A percentile compares a stretch with the other conserved stretches of the same genome.
Evolutionary conservation across 2,888 invertebrate genomes (phyloP).

Genomic region (Oxycera nigricornis): DNA sequence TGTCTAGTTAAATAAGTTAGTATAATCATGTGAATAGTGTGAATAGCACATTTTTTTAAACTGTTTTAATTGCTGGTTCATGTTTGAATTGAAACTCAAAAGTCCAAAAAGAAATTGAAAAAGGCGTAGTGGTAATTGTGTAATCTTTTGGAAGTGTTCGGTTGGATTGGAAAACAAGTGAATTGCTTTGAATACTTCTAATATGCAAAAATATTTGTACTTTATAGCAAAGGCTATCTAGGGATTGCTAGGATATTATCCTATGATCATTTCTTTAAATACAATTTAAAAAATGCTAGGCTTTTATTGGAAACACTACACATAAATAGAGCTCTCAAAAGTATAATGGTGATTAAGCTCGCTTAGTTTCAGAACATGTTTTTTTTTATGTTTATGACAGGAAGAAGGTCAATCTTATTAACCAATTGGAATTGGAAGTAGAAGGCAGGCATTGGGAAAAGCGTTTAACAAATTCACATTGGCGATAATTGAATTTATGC

Average conservation of each 20-base stretch:
- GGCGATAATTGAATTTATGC: too few relatives aligned
- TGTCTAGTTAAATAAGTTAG: too few relatives aligned
- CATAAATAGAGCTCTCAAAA: slow-evolving; percentile 27
- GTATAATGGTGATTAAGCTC: slow-evolving; percentile 42
- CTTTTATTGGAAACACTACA: not conserved
- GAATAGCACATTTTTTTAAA: too few relatives aligned
- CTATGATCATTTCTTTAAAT: not conserved
- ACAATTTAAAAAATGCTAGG: slow-evolving; percentile 8
- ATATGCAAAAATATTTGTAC: slow-evolving; percentile 48
- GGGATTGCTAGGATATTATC: slow-evolving; percentile 18
- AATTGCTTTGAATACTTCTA: slow-evolving; percentile 41
- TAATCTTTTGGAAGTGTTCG: not conserved
- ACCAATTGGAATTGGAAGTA: too few relatives aligned
- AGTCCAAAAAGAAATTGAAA: not conserved
- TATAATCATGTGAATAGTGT: too few relatives aligned
- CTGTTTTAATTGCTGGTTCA: not conserved
- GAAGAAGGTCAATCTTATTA: too few relatives aligned
- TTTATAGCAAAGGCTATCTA: slow-evolving; percentile 47
- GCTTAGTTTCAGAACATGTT: slow-evolving; percentile 51
- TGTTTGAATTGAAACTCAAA: not conserved
- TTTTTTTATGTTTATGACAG: too few relatives aligned
- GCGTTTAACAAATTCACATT: too few relatives aligned
- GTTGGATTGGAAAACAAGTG: not conserved
- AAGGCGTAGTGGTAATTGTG: not conserved
- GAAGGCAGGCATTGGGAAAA: too few relatives aligned